These are phyloP conservation scores for Enoplosus armatus DNA, from an alignment of 2,797 vertebrate species.

Conservation along the genomic window DNA sequence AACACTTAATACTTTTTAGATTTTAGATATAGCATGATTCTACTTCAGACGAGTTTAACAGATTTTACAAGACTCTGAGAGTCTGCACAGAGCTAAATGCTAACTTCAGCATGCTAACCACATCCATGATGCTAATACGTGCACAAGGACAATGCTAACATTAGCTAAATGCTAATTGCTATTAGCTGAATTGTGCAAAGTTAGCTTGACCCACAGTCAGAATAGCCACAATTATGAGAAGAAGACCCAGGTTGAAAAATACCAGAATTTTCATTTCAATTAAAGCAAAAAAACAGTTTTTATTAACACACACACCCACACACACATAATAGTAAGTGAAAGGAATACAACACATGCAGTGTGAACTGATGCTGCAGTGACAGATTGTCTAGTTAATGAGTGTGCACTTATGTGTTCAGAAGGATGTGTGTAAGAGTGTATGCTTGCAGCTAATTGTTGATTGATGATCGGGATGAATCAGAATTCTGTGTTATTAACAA, in stretches of 20 bases:
- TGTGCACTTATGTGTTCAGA: too few relatives aligned
- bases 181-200: not conserved
- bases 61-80: not conserved
- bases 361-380: constrained; percentile 11
- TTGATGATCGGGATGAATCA: constrained; percentile 33
- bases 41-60: not conserved
- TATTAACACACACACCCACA: not conserved
- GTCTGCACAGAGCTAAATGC: too few relatives aligned
- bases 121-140: not conserved
- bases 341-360: not conserved
- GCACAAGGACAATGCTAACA: not conserved
- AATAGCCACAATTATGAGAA: not conserved
- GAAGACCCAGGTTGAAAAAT: not conserved
- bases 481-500: constrained; percentile 15
- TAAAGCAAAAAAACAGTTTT: not conserved
- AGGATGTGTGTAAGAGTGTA: constrained; percentile 13
- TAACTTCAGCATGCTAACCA: not conserved
- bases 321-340: constrained; percentile 7
- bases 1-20: not conserved
- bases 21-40: not conserved
- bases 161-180: not conserved
- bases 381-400: constrained; percentile 33
- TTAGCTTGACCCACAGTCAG: not conserved
- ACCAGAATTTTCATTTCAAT: not conserved
- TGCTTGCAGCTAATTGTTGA: constrained; percentile 31